Base-by-base conservation (phyloP, 2,113 vertebrate species). In the Megaceryle maxima region DNA sequence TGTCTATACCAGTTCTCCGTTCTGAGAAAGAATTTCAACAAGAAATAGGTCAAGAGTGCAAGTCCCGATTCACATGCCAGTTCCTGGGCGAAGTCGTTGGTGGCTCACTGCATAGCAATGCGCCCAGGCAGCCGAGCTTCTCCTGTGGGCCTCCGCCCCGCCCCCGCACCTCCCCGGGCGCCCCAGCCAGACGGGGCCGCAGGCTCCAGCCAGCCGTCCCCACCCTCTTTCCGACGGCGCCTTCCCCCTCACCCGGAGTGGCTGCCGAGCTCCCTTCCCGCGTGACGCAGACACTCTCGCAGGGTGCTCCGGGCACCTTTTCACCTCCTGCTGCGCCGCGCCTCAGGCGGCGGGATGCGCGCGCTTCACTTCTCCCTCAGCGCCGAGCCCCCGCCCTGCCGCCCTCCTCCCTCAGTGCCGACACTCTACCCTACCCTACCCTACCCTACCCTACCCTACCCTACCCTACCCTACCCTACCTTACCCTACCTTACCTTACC, bases 281-380 rank as follows among this genome's bases (percentile, higher is more conserved):
- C 24, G 31, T 3, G 3, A 55, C 21, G 25, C 28, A 20, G 37
- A 48, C 3, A 1, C 33, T 48, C 3, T 28, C 7, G 1, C 13
- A 2, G 1, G 18, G 2, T 9, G 14, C 3, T 5, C 10, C 35
- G 1, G 1, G 10, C 26, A 4, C 6, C 6, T 28, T 9, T 6
- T 35, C 57, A 5, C 21, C 44, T 22, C 9, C n/a, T 6, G 22
- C 53, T 8, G 6, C 1, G 0, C 4, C 3, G 4, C 46, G 43
- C 4, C 28, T 41, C 33, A 10, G 29, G 16, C 2, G 2, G 31
- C 2, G 7, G 24, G 33, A 12, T 21, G 19, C 2, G 0, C 7
- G 11, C 5, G 7, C 28, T 35, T n/a, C 14, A 1, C 18, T 33
- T 22, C n/a, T 39, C 41, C 50, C 7, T 20, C 3, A 39, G 35